Base-by-base conservation (phyloP, 2,888 invertebrate species). In the Ectemnius continuus region DNA sequence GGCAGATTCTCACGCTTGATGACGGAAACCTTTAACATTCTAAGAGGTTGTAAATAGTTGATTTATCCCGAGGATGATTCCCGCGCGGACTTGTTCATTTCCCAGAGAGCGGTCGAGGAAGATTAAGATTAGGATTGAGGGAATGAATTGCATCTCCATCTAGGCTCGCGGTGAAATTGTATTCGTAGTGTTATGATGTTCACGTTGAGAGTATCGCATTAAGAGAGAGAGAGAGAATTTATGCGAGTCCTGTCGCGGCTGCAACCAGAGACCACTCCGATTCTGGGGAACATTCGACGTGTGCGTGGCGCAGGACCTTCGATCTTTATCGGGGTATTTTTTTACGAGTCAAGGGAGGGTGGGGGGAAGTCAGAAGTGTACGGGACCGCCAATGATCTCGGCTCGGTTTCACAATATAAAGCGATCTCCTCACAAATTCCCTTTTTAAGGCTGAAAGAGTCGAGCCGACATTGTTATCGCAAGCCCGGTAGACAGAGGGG, bases 281-380 rank as follows among this genome's bases (percentile, higher is more conserved):
- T 67, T 69, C 68, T 61, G 68, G 67, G 76, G 73, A 75, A 52
- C 67, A 75, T 79, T 75, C 70, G 62, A 46, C 65, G 61, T 68
- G 71, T 36, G 36, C 63, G 69, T 71, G 57, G 70, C 47, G 56
- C 52, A 58, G 66, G 58, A 57, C 66, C 11, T 67, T 74, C 72
- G 78, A 82, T 82, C 76, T 60, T 80, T 78, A 78, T 82, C 82
- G 58, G 61, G 58, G 26, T 52, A 59, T 47, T 78, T 80, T 52
- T 82, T 72, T 73, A 80, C 68, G 76, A 82, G 61, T 20, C 56
- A 45, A 13, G 57, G 13, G 59, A 45, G n/a, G n/a, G n/a, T n/a
- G n/a, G n/a, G 66, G 56, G 46, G 36, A 61, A 76, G 48, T 28
- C 62, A 61, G 18, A 73, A 73, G 56, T 47, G 59, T 52, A 61